Evolutionary conservation across 2,113 vertebrate species (phyloP).

Genomic region (Marmota monax): DNA sequence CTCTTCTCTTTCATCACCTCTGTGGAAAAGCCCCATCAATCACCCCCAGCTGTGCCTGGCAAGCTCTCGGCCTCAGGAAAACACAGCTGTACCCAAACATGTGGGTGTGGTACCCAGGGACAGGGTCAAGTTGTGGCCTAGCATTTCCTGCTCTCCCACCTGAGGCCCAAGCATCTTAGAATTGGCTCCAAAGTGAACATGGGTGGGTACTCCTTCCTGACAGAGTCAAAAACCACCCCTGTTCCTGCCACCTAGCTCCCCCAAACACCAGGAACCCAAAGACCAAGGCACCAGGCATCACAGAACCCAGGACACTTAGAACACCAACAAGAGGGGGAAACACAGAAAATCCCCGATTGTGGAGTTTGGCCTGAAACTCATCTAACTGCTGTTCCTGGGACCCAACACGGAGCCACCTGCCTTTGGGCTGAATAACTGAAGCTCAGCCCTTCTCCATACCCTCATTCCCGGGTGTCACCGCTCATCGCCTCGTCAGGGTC

Average conservation of each 20-base stretch:
- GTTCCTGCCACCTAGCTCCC: background rate
- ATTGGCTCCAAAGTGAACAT: background rate
- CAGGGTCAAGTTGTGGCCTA: too few species aligned
- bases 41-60: too few species aligned
- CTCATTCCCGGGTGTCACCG: background rate
- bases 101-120: background rate
- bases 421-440: background rate
- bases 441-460: background rate
- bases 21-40: background rate
- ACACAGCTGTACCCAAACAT: background rate
- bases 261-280: slow-evolving; percentile 3
- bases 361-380: background rate
- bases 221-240: background rate
- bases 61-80: background rate
- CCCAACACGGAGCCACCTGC: background rate
- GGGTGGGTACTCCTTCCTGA: background rate
- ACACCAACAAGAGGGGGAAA: background rate
- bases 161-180: background rate
- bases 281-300: background rate
- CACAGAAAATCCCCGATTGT: background rate
- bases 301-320: accelerated
- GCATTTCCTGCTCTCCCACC: background rate
- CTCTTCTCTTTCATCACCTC: background rate
- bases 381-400: background rate
- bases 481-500: background rate